These are phyloP conservation scores for Bacillus rossius DNA, from an alignment of 1,140 invertebrate genomes.

Conservation along the genomic window DNA sequence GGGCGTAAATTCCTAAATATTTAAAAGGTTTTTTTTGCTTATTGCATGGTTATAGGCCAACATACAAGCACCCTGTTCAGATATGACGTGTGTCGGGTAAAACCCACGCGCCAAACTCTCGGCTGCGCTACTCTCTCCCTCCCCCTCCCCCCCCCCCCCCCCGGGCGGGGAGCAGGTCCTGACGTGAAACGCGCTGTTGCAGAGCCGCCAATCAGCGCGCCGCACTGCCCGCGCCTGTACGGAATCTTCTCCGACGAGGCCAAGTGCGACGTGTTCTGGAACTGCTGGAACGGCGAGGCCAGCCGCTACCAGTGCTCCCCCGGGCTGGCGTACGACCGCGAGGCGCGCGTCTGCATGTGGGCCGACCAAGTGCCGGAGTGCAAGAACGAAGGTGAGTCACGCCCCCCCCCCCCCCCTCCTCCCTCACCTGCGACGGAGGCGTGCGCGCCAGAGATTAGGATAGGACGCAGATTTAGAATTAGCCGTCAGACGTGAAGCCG, in stretches of 20 bases:
- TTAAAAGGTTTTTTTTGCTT: too few species aligned
- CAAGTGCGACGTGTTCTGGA: slow-evolving; percentile 93
- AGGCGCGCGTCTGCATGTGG: slow-evolving; percentile 91
- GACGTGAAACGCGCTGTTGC: slow-evolving; percentile 24
- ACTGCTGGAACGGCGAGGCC: slow-evolving; percentile 93
- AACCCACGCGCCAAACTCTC: too few species aligned
- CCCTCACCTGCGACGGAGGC: too few species aligned
- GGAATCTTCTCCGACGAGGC: slow-evolving; percentile 86
- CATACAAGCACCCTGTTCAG: too few species aligned
- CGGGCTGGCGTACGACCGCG: slow-evolving; percentile 88
- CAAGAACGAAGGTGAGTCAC: slow-evolving; percentile 68
- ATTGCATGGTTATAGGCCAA: too few species aligned
- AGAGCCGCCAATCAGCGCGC: slow-evolving; percentile 81
- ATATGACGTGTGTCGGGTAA: too few species aligned
- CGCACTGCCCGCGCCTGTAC: slow-evolving; percentile 81
- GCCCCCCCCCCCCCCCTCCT: neutral
- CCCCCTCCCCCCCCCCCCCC: neutral
- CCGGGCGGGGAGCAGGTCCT: neutral
- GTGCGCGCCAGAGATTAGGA: too few species aligned
- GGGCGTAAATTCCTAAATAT: too few species aligned
- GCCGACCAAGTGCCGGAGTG: slow-evolving; percentile 89
- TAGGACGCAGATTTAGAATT: too few species aligned
- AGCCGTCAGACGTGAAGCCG: too few species aligned
- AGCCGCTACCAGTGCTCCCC: slow-evolving; percentile 91
- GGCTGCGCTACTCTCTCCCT: neutral